Evolutionary conservation across 2,113 vertebrate species (phyloP).

Genomic region (Neogobius melanostomus): DNA sequence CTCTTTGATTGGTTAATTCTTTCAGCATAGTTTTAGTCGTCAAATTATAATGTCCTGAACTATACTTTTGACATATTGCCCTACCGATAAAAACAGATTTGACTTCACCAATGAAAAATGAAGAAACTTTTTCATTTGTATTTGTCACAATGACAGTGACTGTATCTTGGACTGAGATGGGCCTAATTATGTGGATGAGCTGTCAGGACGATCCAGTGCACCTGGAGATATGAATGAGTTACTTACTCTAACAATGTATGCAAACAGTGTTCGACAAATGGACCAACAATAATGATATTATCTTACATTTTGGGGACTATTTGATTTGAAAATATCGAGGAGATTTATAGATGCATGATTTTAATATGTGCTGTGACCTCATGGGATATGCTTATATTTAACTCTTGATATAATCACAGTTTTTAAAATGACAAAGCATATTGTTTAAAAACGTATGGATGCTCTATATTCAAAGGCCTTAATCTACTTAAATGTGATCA

Average conservation of each 20-base stretch:
- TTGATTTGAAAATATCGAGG: too few species aligned
- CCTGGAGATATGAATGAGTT: conserved; percentile 37
- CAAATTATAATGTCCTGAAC: background rate
- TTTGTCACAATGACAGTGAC: conserved; percentile 57
- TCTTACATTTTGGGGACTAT: too few species aligned
- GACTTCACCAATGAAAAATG: background rate
- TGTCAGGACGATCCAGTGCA: conserved; percentile 66
- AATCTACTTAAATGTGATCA: too few species aligned
- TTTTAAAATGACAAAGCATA: too few species aligned
- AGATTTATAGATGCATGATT: too few species aligned
- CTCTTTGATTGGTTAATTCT: too few species aligned
- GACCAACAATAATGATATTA: background rate
- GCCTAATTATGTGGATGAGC: conserved; percentile 82
- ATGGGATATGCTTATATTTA: too few species aligned
- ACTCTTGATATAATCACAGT: too few species aligned
- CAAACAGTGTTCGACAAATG: background rate
- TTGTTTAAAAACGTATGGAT: too few species aligned
- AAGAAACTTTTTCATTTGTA: background rate
- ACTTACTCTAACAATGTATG: background rate
- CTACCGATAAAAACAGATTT: background rate
- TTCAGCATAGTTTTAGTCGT: too few species aligned
- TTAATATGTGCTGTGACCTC: too few species aligned
- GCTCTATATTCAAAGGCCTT: too few species aligned
- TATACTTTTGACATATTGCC: background rate
- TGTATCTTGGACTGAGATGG: conserved; percentile 74